Evolutionary conservation across 2,888 invertebrate species (phyloP).

Genomic region (Orthosia gothica): DNA sequence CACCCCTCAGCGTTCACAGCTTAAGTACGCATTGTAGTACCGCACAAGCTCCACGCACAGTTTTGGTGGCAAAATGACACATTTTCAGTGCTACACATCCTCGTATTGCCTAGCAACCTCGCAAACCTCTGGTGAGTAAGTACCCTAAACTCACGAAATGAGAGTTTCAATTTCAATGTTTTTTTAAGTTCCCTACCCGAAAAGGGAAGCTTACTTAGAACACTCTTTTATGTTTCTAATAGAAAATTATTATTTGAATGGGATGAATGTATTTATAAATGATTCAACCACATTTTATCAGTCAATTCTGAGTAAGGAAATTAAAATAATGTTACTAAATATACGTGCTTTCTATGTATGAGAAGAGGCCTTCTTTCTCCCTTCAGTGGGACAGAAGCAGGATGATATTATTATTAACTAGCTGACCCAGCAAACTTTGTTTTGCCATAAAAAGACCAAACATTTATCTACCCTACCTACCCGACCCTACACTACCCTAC

Average conservation of each 20-base stretch:
- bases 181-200: conserved; percentile 37
- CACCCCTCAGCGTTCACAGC: background rate
- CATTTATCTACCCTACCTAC: no score
- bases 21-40: background rate
- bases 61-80: background rate
- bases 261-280: conserved; percentile 9
- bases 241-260: conserved; percentile 36
- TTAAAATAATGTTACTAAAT: conserved; percentile 3
- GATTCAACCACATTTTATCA: background rate
- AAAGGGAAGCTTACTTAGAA: conserved; percentile 18
- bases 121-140: background rate
- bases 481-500: no score
- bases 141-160: conserved; percentile 18
- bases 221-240: conserved; percentile 29
- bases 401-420: background rate
- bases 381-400: background rate
- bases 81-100: background rate
- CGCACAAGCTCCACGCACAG: background rate
- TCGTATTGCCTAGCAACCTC: background rate
- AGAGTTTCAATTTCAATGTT: conserved; percentile 37
- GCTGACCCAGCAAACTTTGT: no score
- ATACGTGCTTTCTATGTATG: background rate
- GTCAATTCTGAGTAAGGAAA: background rate
- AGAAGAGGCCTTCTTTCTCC: background rate
- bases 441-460: no score